Evolutionary conservation across 2,888 invertebrate species (phyloP), one percentile per base, ranked within the genome.

Genomic region (Pristionchus entomophagus): DNA sequence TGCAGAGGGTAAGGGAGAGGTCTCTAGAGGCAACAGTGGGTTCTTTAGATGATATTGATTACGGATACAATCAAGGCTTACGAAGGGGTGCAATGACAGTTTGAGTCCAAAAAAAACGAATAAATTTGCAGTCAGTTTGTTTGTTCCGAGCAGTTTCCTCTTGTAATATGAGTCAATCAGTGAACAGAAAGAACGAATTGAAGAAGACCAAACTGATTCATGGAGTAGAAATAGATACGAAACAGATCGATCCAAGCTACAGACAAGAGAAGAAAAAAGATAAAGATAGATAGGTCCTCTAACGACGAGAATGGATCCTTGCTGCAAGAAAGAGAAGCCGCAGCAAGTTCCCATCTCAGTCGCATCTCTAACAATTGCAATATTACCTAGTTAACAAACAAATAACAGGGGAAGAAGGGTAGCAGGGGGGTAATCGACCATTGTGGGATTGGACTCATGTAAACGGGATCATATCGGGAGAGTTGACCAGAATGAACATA

Each of bases 381-480:
- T 45, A 83, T 83, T 29, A 83, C 83, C 83, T 83, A 83, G 62
- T 32, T 62, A 83, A 83, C 83, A 83, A 83, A 83, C 62, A 83
- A 83, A 83, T 83, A 83, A 83, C 83, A 83, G 62, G 41, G 32
- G 45, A n/a, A 45, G 41, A 56, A 38, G 56, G 81, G 56, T 45
- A 38, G 35, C n/a, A 56, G 81, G 17, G 29, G 35, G 69, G 38
- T 69, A 22, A 19, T 6, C 62, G 19, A 41, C 22, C 6, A 45
- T 29, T 0, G 51, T 51, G 49, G 49, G 80, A 51, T 51, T 19
- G 77, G 12, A 45, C n/a, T 49, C 35, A 41, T 22, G n/a, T 26
- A 29, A 41, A 56, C 17, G 83, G 29, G 59, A 83, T 32, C 62
- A 83, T 45, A 62, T 26, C 0, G n/a, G 35, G 56, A 65, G 32